Evolutionary conservation across 2,113 vertebrate species (phyloP), one percentile per base, ranked within the genome.

Genomic region (Chloropsis cyanopogon): DNA sequence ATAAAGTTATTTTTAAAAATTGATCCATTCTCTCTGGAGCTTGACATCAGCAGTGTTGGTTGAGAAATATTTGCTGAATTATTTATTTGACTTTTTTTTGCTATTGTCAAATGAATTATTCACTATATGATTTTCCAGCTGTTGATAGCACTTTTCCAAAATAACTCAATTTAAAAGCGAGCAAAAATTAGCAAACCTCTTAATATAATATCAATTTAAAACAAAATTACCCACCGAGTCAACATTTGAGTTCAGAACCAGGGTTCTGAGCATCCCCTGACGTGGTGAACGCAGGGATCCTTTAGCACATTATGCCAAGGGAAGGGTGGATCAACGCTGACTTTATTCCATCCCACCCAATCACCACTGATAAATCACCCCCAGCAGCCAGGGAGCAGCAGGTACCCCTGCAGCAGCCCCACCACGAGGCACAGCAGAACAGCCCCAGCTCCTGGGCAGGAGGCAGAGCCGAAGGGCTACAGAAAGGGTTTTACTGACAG

Each of bases 51-150:
- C 49, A 42, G 35, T 86, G 25, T 17, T 64, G 76, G 71, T 56
- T 5, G 28, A 95, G 80, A 83, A 92, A 71, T 83, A 93, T 42
- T 93, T 71, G 24, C 68, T 95, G 90, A 94, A 96, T 96, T 94
- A 96, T 92, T 96, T 93, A 96, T 91, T 80, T 73, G 35, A 66
- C 44, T 61, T 29, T 70, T 78, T 88, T 81, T 70, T 64, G 21
- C n/a, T 87, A 49, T 93, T 94, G 90, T 88, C 86, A 86, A 80
- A 90, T 95, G 64, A 93, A 93, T 94, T 85, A 93, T 95, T 95
- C 80, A 94, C 42, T 18, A 12, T 21, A 49, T 3, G 33, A 57
- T 89, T 91, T 91, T 69, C 90, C 66, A 90, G 70, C 82, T 88
- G 75, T 77, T 91, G 86, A 88, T 42, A 86, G 65, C 83, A 73